Percentiles rank a stretch among this genome's conserved stretches.
phyloP scores from a whole-genome alignment of 1,140 invertebrate species.

The Vanessa tameamea region DNA sequence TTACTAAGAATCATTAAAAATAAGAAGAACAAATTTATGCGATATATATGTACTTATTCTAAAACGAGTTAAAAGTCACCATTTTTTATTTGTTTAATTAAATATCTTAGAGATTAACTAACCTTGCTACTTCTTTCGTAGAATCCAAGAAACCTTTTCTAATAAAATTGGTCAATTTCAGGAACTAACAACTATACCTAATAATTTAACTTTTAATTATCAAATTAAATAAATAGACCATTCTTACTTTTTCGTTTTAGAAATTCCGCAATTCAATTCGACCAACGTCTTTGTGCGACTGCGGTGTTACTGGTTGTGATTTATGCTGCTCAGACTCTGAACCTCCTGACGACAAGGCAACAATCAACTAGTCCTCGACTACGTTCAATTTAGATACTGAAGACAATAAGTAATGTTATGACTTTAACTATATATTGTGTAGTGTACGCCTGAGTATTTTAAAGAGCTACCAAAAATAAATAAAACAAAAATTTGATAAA shows the following conservation, averaged over 20 bases:
- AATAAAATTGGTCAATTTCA: too few relatives aligned
- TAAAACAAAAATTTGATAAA: constrained; percentile 47
- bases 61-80: too few relatives aligned
- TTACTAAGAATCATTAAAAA: too few relatives aligned
- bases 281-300: constrained; percentile 70
- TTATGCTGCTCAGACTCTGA: constrained; percentile 75
- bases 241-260: constrained; percentile 56
- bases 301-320: constrained; percentile 71
- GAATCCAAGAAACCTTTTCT: too few relatives aligned
- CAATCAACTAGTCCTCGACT: constrained; percentile 59
- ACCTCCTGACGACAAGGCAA: constrained; percentile 65
- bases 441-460: not conserved
- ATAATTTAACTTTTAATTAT: too few relatives aligned
- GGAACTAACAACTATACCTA: too few relatives aligned
- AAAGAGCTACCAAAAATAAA: constrained; percentile 52
- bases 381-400: not conserved
- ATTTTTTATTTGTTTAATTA: too few relatives aligned
- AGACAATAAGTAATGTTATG: constrained; percentile 1
- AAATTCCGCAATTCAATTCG: constrained; percentile 73
- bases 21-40: too few relatives aligned
- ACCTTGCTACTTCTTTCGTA: too few relatives aligned
- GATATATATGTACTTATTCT: too few relatives aligned
- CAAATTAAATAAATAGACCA: not conserved
- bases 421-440: constrained; percentile 7
- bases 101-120: too few relatives aligned